These are phyloP conservation scores for Cheilosia soror DNA, from an alignment of 2,888 invertebrate genomes.

Conservation along the genomic window DNA sequence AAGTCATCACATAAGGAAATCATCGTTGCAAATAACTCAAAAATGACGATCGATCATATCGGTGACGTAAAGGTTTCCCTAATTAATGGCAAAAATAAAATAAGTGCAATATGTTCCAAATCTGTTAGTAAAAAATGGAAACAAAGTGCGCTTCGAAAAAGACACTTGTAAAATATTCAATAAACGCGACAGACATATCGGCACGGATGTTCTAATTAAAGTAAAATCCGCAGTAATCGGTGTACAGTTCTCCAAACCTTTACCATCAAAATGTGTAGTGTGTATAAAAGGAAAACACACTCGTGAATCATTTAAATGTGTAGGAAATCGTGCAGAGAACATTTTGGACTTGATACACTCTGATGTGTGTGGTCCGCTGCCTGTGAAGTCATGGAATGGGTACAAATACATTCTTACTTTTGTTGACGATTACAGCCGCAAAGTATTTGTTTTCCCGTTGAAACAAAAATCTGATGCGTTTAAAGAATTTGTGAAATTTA, in stretches of 20 bases:
- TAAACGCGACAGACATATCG: no score
- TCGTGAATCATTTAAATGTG: constrained; percentile 69
- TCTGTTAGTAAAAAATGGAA: constrained; percentile 50
- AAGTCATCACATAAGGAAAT: constrained; percentile 9
- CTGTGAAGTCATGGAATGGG: constrained; percentile 78
- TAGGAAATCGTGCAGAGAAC: constrained; percentile 69
- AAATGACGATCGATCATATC: constrained; percentile 4
- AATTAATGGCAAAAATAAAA: background rate
- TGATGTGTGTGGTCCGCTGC: constrained; percentile 81
- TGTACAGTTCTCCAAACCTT: constrained; percentile 39
- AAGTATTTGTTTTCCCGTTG: constrained; percentile 65
- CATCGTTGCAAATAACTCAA: constrained; percentile 13
- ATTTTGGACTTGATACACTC: constrained; percentile 79
- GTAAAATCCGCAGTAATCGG: constrained; percentile 27
- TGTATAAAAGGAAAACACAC: constrained; percentile 77
- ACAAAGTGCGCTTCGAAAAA: constrained; percentile 45
- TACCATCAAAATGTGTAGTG: constrained; percentile 27
- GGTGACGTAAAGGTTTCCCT: constrained; percentile 10
- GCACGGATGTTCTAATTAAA: no score
- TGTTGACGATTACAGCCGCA: constrained; percentile 79
- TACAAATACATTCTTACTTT: constrained; percentile 80
- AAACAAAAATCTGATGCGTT: constrained; percentile 60
- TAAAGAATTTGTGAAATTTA: constrained; percentile 70
- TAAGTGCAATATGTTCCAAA: constrained; percentile 8
- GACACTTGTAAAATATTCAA: constrained; percentile 55